Evolutionary conservation across 2,888 invertebrate genomes (phyloP).

Genomic region (Apoda limacodes): DNA sequence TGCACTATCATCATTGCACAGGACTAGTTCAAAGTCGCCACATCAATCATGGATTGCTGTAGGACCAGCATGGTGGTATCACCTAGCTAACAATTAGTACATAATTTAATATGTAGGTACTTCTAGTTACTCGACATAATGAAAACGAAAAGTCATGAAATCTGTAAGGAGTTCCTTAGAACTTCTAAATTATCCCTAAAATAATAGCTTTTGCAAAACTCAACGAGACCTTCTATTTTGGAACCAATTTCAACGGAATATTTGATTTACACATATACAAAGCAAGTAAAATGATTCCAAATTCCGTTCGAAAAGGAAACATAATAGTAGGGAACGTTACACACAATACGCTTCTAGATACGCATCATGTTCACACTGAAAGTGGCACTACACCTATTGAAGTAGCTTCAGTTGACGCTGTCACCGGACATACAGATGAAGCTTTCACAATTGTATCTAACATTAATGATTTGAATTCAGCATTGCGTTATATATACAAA

Average conservation of each 20-base stretch:
- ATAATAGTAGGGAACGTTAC: conserved; percentile 45
- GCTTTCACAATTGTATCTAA: too few relatives aligned
- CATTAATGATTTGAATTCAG: too few relatives aligned
- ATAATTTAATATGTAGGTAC: too few relatives aligned
- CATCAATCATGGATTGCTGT: conserved; percentile 48
- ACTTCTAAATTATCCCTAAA: too few relatives aligned
- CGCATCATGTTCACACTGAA: conserved; percentile 48
- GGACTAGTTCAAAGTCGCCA: conserved; percentile 53
- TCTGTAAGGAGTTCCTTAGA: too few relatives aligned
- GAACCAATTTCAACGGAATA: conserved; percentile 51
- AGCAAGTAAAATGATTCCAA: conserved; percentile 7
- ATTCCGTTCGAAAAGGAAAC: conserved; percentile 46
- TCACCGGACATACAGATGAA: too few relatives aligned
- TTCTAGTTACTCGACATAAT: too few relatives aligned
- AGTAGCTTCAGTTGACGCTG: too few relatives aligned
- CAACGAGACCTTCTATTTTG: conserved; percentile 36
- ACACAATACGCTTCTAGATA: conserved; percentile 52
- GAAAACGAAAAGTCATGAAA: too few relatives aligned
- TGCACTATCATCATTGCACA: conserved; percentile 61
- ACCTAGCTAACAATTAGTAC: conserved; percentile 61
- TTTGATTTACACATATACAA: too few relatives aligned
- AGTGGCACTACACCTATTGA: too few relatives aligned
- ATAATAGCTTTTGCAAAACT: conserved; percentile 43
- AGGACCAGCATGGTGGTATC: conserved; percentile 61
- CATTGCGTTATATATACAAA: too few relatives aligned